Evolutionary conservation across 2,888 invertebrate genomes (phyloP).

Genomic region (Tolmerus cingulatus): DNA sequence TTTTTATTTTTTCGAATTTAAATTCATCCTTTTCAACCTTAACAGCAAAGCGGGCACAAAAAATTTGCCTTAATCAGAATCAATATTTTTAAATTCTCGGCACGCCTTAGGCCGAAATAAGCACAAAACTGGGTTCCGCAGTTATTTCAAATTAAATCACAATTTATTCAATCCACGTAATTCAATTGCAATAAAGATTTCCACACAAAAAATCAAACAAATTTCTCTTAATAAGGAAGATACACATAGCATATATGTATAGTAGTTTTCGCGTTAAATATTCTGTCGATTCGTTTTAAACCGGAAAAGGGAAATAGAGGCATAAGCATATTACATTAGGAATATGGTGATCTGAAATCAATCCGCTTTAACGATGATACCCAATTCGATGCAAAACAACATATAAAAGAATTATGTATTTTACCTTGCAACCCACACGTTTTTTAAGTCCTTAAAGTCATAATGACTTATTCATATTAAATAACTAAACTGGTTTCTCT

Average conservation of each 20-base stretch:
- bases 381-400: no score
- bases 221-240: background rate
- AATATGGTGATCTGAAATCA: no score
- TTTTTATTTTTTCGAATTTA: background rate
- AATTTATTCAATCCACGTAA: background rate
- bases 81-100: background rate
- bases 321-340: no score
- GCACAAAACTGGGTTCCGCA: background rate
- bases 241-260: background rate
- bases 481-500: background rate
- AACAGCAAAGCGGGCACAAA: background rate
- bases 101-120: background rate
- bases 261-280: background rate
- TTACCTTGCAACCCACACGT: no score
- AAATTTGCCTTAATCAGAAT: background rate
- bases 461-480: no score
- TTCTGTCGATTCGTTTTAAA: background rate
- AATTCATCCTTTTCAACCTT: background rate
- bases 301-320: background rate
- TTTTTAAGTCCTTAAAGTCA: no score
- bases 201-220: background rate
- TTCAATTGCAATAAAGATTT: background rate
- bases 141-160: background rate
- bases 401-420: no score
- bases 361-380: no score